Percentiles rank a stretch among this genome's conserved stretches.
These are phyloP conservation scores for Seriola aureovittata DNA, from an alignment of 2,113 vertebrate genomes.

Conservation along the genomic window DNA sequence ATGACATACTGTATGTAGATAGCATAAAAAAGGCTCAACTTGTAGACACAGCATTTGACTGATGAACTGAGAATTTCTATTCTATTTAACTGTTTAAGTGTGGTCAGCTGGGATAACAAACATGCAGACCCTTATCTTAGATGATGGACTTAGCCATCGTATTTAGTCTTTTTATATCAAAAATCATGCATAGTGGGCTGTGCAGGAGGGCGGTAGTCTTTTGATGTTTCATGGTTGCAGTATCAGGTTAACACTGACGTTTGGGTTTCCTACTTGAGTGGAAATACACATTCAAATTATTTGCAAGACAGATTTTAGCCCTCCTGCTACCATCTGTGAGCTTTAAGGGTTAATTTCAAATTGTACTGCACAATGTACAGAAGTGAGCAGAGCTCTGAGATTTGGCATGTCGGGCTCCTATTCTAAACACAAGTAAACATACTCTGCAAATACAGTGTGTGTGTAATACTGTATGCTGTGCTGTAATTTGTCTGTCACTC, in stretches of 20 bases:
- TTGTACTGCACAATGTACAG: conserved; percentile 7
- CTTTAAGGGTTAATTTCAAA: conserved; percentile 5
- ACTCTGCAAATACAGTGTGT: conserved; percentile 5
- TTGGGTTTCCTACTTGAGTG: conserved; percentile 28
- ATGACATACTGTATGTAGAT: not conserved
- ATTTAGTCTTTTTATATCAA: not conserved
- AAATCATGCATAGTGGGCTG: conserved; percentile 16
- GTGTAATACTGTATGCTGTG: conserved; percentile 46
- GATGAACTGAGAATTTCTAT: not conserved
- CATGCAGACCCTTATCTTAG: not conserved
- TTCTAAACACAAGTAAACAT: conserved; percentile 40
- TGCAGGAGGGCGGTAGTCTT: conserved; percentile 40
- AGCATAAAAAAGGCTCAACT: not conserved
- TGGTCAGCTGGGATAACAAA: not conserved
- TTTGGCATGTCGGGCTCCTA: conserved; percentile 36
- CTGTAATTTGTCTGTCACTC: conserved; percentile 44
- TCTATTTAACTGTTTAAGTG: conserved; percentile 2
- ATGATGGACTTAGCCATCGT: not conserved
- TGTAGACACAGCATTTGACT: conserved; percentile 2
- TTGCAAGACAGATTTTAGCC: conserved; percentile 10
- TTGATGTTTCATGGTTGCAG: conserved; percentile 25
- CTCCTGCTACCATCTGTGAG: not conserved
- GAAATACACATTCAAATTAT: conserved; percentile 35
- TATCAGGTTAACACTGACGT: conserved; percentile 31
- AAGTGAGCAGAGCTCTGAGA: conserved; percentile 24